A percentile compares a stretch with the other conserved stretches of the same genome.
These are phyloP conservation scores for Metallyticus violacea DNA, from an alignment of 2,888 invertebrate species.

Conservation along the genomic window DNA sequence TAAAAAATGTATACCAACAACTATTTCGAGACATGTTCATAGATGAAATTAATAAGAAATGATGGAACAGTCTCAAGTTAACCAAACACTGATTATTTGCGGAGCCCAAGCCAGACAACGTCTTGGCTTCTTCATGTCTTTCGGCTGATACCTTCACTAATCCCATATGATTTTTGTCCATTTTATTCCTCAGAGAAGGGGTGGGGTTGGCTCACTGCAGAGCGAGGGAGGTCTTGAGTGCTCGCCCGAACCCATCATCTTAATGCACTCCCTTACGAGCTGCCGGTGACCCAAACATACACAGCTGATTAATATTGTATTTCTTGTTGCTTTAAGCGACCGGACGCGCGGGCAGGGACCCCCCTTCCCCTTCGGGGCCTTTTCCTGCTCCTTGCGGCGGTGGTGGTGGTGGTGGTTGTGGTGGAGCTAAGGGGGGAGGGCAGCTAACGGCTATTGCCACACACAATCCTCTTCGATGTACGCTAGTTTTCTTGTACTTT, in stretches of 20 bases:
- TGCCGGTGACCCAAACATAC: neutral
- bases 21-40: no score
- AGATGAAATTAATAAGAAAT: no score
- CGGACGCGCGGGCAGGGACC: neutral
- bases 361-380: neutral
- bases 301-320: conserved; percentile 25
- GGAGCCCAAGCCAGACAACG: neutral
- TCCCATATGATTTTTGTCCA: conserved; percentile 31
- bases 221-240: neutral
- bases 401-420: neutral
- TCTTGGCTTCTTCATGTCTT: neutral
- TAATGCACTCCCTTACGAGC: conserved; percentile 22
- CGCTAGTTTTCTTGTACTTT: neutral
- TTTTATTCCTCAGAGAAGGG: conserved; percentile 14
- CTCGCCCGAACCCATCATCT: conserved; percentile 9
- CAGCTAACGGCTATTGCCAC: neutral
- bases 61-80: no score
- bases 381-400: neutral
- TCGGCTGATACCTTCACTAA: conserved; percentile 18
- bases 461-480: neutral
- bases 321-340: conserved; percentile 19
- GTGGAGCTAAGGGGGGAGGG: neutral
- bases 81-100: no score
- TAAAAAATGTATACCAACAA: no score
- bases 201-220: neutral